Base-by-base conservation (phyloP, 1,140 invertebrate species). In the Metopolophium dirhodum region DNA sequence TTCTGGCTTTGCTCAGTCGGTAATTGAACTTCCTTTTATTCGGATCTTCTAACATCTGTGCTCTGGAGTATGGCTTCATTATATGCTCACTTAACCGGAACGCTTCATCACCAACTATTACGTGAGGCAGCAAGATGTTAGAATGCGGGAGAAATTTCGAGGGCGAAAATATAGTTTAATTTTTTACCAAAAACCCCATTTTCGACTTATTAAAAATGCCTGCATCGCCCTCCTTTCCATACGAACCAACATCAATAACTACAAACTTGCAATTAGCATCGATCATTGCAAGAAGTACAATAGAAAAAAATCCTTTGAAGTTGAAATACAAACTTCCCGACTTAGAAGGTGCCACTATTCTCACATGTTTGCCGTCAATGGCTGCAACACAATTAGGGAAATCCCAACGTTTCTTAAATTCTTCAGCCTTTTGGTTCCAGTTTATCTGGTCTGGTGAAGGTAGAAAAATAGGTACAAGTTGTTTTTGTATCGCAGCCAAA, bases 61-160 rank as follows among this genome's bases (percentile, higher is more conserved):
- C 94, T 91, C 95, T 95, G 77, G 95, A 94, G 94, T 95, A 96
- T 45, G 95, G 96, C 92, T 95, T 95, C 95, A 96, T 95, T 49
- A 96, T 77, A 93, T 95, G 92, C 94, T 93, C 83, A 94, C 94
- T 94, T 82, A 96, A 92, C 45, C 95, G 94, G 94, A 96, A 96
- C 61, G 96, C 96, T 91, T 95, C 95, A 94, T 96, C 96, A n/a
- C 94, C 96, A 54, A 96, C 94, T 95, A 95, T 94, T 94, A 94
- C 90, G 87, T 94, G 94, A 89, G 94, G 94, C 45, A 94, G 30
- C 82, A 88, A 88, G 49, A 94, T 82, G 49, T 91, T 51, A 35
- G 35, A 57, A 95, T 94, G 94, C 94, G 94, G 85, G 57, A 94
- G 35, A 9, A 88, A 41, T 61, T 22, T 54, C n/a, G 93, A 51